Evolutionary conservation across 2,797 vertebrate species (phyloP), one percentile per base, ranked within the genome.

Genomic region (Xerus rutilus): DNA sequence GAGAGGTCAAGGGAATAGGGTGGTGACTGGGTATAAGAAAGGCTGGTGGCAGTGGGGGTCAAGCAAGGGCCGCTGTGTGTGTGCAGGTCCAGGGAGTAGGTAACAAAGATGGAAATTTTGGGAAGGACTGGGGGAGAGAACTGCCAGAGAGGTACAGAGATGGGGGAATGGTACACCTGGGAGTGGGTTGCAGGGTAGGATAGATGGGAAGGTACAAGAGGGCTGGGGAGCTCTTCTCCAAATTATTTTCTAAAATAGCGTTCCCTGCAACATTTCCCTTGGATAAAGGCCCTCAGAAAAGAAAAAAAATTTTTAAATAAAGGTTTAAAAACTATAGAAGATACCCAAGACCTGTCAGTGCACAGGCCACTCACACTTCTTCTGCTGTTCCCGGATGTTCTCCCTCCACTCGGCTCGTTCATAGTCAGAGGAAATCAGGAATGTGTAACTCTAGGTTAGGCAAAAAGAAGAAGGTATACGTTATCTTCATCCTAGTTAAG

Each of bases 381-480:
- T 99, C 98, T 99, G 99, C 98, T 99, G 99, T 94, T 99, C 99
- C 1, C 99, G 99, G 59, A 99, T 99, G n/a, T 99, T 98, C 96
- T 99, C 99, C 95, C 99, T 99, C 99, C 99, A 99, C 96, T 99
- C 99, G 0, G 99, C 99, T 1, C 99, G 99, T 94, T 99, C 99
- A 0, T 99, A 99, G 98, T 99, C 99, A 0, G 99, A 99, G 0
- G 99, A 99, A 95, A 99, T 99, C 87, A 99, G 99, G 96, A 99
- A 99, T 0, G 99, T 99, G 97, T 99, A 99, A 91, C 99, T 99
- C 99, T 99, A 92, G 87, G 92, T 98, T 65, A 93, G 14, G 96
- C 1, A 57, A 78, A 74, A 92, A 0, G 1, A 35, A 64, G 39
- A 20, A 72, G 23, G 76, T 0, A 0, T 70, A 70, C 23, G 39